Base-by-base conservation (phyloP, 2,888 invertebrate genomes). In the Plutella xylostella region DNA sequence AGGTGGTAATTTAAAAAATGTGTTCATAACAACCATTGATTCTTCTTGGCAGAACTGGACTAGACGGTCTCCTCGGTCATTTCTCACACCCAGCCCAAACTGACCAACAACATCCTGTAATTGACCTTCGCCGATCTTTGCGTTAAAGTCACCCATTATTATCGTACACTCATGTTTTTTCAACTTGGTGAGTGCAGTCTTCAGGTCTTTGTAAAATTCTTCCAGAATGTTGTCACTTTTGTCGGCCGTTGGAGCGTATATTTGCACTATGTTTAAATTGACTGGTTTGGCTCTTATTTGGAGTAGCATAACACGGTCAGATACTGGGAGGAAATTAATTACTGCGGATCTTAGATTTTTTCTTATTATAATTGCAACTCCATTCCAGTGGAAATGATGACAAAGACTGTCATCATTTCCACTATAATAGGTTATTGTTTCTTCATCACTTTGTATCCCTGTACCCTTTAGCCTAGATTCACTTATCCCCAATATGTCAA, bases 211-310 rank as follows among this genome's bases (percentile, higher is more conserved):
- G n/a, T 33, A 33, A n/a, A 33, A 33, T 9, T 33, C 33, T n/a
- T n/a, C 33, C 5, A 33, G 4, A 9, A 39, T 21, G 15, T 17
- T 7, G 37, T 37, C 19, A 6, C 19, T 37, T 18, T 37, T 37
- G 37, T 37, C 37, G 4, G 37, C 37, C 17, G 37, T 37, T 11
- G 37, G 37, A 3, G 37, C 37, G 19, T 37, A 37, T 18, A 37
- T 15, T 18, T 37, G 19, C 18, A 15, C 15, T 5, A 33, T 33
- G 14, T 33, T 33, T 5, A 33, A 9, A n/a, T 33, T 33, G n/a
- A 33, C 4, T 14, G 33, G 33, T 33, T 33, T 12, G 33, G 33
- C 33, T 12, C 19, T 15, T 18, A 37, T 6, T 18, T 37, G 15
- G 6, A 37, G 18, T 37, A 37, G n/a, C 37, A 37, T 17, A 5